Base-by-base conservation (phyloP, 2,888 invertebrate species). In the Chydorus sphaericus region DNA sequence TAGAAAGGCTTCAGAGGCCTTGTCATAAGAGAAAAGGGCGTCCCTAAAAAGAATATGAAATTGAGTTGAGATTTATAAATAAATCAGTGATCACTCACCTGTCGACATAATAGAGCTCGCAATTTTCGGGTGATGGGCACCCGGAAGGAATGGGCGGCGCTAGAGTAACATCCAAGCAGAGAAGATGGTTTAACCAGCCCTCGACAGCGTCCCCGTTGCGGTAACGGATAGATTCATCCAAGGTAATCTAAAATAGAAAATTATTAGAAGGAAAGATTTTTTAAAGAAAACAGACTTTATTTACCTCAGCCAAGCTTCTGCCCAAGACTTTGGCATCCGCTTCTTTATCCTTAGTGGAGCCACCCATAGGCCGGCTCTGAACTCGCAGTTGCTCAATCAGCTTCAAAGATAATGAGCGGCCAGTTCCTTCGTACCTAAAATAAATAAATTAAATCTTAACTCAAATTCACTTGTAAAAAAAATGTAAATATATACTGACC, bases 201-300 rank as follows among this genome's bases (percentile, higher is more conserved):
- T 98, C 98, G 2, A 97, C 78, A 0, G 81, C 76, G 69, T 97
- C 97, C 1, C 83, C 83, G 14, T 81, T 73, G 57, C 82, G 83
- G 69, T 99, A 98, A 59, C 96, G 81, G 67, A 99, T 98, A 0
- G 96, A 91, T 69, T 98, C 96, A 51, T 90, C 85, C 37, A 98
- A 74, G 62, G 83, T 82, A 55, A 88, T 77, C 82, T 83, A 64
- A 54, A 54, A 36, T 0, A 33, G 10, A 48, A 14, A 30, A 55
- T 11, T 4, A 48, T 10, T 16, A 50, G 4, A 2, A 23, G 10
- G 29, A 16, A 26, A 26, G n/a, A 6, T n/a, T 48, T 8, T 3
- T 38, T n/a, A 38, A 16, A n/a, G 8, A 14, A 6, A 8, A 7
- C 11, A n/a, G n/a, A 72, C 71, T 55, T 68, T 70, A 60, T 69